A percentile compares a stretch with the other conserved stretches of the same genome.
phyloP scores from a whole-genome alignment of 2,113 vertebrate species.

The Istiophorus platypterus region DNA sequence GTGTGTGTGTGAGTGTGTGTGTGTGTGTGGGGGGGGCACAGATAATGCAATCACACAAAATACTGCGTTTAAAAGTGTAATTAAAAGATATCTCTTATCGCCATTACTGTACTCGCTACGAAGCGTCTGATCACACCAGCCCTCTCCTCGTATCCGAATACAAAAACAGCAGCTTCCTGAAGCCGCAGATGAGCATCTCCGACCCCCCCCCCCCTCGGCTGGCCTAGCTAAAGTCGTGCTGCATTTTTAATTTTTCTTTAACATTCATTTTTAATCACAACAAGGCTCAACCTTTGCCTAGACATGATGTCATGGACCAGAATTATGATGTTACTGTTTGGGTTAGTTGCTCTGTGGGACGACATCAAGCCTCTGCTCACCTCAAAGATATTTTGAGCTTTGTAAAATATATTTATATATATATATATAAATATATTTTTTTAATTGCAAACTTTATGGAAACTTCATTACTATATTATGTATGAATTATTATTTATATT shows the following conservation, averaged over 20 bases:
- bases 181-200: background rate
- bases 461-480: too few species aligned
- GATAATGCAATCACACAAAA: background rate
- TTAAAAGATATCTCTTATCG: background rate
- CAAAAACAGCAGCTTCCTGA: background rate
- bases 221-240: background rate
- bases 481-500: too few species aligned
- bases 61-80: background rate
- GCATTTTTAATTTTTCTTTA: constrained; percentile 15
- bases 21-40: too few species aligned
- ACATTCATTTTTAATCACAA: constrained; percentile 25
- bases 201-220: background rate
- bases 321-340: background rate
- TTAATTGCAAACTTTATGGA: too few species aligned
- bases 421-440: too few species aligned
- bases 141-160: background rate
- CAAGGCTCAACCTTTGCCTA: constrained; percentile 6
- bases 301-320: background rate
- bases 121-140: background rate
- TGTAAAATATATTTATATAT: too few species aligned
- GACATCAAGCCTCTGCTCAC: too few species aligned
- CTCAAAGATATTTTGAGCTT: too few species aligned
- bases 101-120: background rate
- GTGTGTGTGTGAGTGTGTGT: too few species aligned
- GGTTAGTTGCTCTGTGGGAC: too few species aligned